Evolutionary conservation across 1,140 invertebrate genomes (phyloP).

Genomic region (Wiebesia pumilae): DNA sequence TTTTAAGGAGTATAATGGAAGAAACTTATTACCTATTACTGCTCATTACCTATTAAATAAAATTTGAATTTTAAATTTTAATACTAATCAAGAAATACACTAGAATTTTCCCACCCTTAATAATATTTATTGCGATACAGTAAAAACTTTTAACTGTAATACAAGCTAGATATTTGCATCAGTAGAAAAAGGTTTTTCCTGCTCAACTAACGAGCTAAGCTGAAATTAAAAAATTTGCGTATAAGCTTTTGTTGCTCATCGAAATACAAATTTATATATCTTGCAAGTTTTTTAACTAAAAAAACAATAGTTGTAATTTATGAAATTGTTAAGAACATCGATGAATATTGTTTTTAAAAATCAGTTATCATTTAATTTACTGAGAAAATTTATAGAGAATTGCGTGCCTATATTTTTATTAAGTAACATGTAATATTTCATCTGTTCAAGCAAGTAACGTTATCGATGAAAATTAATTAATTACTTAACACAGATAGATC

Average conservation of each 20-base stretch:
- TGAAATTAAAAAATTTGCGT: conserved; percentile 7
- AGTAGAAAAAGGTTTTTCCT: conserved; percentile 17
- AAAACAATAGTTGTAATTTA: not conserved
- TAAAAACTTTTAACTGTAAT: conserved; percentile 8
- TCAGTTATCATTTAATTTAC: not conserved
- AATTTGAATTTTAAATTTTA: not conserved
- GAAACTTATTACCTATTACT: too few relatives aligned
- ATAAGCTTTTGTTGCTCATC: not conserved
- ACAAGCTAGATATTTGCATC: conserved; percentile 16
- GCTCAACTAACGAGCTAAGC: not conserved
- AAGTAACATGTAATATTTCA: not conserved
- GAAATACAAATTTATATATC: conserved; percentile 2
- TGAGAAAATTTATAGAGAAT: not conserved
- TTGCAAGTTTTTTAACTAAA: not conserved
- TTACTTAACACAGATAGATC: not conserved
- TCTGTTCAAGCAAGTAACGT: not conserved
- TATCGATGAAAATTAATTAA: not conserved
- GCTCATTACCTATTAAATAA: not conserved
- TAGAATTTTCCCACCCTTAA: not conserved
- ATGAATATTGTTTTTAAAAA: not conserved
- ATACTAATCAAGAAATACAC: not conserved
- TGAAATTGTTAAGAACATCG: not conserved
- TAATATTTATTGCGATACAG: not conserved
- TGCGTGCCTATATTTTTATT: not conserved
- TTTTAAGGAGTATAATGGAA: too few relatives aligned